Conservation (phyloP, 1,140 invertebrate species). For the Drosophila hydei region DNA sequence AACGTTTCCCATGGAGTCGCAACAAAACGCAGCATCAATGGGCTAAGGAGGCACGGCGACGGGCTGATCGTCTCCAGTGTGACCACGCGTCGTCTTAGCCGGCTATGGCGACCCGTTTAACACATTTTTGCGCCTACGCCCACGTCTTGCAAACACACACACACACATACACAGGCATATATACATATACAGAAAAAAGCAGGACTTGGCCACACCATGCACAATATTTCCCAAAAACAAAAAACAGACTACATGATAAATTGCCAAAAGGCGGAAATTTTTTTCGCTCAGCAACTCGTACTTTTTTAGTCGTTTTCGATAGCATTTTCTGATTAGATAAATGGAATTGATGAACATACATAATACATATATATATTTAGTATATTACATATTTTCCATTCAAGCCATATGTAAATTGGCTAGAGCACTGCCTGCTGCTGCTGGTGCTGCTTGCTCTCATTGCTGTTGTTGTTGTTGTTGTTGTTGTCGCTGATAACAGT, state of each 20-base stretch:
- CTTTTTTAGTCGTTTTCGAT: conserved; percentile 38
- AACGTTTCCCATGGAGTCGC: conserved; percentile 14
- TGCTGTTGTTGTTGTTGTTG: conserved; percentile 33
- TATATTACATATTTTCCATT: conserved; percentile 42
- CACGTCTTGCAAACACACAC: conserved; percentile 58
- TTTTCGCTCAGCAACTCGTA: neutral
- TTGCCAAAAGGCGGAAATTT: conserved; percentile 35
- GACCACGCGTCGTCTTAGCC: conserved; percentile 22
- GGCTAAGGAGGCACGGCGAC: neutral
- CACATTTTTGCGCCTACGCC: conserved; percentile 71
- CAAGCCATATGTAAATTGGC: conserved; percentile 75
- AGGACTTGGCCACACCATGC: conserved; percentile 47
- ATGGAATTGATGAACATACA: conserved; percentile 61
- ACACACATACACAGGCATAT: neutral
- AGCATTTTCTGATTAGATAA: conserved; percentile 61
- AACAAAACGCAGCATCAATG: conserved; percentile 37
- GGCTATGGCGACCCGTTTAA: conserved; percentile 41
- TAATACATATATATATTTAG: conserved; percentile 23
- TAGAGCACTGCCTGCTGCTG: conserved; percentile 50
- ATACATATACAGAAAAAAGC: conserved; percentile 28
- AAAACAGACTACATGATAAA: conserved; percentile 27
- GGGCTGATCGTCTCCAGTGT: conserved; percentile 15
- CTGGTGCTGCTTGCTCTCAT: conserved; percentile 22
- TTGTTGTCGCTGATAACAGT: conserved; percentile 32
- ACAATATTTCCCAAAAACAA: conserved; percentile 27